A percentile compares a stretch with the other conserved stretches of the same genome.
Evolutionary conservation across 2,888 invertebrate genomes (phyloP).

Genomic region (Alitta virens): DNA sequence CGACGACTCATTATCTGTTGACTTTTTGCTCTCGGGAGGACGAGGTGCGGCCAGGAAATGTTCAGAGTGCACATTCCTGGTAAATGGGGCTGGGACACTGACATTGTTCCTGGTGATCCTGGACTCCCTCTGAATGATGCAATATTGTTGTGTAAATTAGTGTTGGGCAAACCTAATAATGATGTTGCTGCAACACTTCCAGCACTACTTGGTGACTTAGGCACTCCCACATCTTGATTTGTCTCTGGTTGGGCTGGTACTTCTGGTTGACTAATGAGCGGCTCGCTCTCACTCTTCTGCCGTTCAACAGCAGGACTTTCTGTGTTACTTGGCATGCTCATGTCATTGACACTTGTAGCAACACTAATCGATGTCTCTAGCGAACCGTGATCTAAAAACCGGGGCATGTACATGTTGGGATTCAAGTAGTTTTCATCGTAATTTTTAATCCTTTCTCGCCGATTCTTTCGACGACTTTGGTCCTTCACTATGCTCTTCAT

Average conservation of each 20-base stretch:
- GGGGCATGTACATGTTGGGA: constrained; percentile 9
- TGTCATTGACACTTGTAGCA: background rate
- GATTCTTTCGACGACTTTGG: constrained; percentile 1
- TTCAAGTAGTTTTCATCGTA: constrained; percentile 3
- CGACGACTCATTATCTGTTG: background rate
- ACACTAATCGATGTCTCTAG: constrained; percentile 17
- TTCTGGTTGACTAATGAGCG: background rate
- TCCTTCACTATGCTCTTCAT: constrained; percentile 23
- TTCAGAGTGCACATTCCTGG: background rate
- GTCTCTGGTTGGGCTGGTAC: background rate
- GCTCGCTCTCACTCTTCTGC: background rate
- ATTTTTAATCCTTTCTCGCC: constrained; percentile 6
- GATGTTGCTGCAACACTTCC: background rate
- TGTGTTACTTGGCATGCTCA: background rate
- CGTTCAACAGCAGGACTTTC: background rate
- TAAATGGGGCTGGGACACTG: background rate
- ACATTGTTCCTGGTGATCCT: background rate
- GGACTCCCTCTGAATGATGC: too few species aligned
- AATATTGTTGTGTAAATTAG: background rate
- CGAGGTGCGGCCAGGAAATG: background rate
- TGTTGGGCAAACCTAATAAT: background rate
- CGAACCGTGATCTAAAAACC: constrained; percentile 9
- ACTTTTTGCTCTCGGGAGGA: background rate
- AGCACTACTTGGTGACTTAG: background rate
- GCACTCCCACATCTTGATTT: background rate